Percentiles rank a stretch among this genome's conserved stretches.
These are phyloP conservation scores for Scrobipalpa atriplicella DNA, from an alignment of 2,888 invertebrate species.

Conservation along the genomic window DNA sequence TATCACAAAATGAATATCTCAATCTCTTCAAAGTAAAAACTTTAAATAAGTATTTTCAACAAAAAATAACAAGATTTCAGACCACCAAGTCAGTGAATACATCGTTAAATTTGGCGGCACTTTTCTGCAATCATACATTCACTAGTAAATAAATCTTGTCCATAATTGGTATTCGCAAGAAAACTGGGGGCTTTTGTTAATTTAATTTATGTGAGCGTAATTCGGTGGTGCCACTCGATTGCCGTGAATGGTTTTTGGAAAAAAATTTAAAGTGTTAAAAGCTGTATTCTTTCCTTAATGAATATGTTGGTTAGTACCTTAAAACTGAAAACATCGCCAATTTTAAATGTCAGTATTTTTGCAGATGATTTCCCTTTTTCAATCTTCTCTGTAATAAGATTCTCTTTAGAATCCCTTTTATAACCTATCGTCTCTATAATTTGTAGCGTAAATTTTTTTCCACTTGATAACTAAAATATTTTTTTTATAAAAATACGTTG, in stretches of 20 bases:
- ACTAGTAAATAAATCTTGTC: constrained; percentile 13
- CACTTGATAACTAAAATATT: too few species aligned
- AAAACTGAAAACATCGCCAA: background rate
- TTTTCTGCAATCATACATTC: background rate
- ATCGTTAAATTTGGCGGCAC: constrained; percentile 2
- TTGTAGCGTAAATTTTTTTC: too few species aligned
- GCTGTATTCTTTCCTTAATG: too few species aligned
- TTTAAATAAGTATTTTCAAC: background rate
- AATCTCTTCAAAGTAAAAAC: background rate
- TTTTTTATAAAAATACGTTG: too few species aligned
- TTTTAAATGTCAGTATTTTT: background rate
- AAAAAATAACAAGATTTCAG: background rate
- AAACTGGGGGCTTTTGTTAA: constrained; percentile 16
- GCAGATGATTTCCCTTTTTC: too few species aligned
- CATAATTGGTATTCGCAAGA: constrained; percentile 21
- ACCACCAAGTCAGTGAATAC: background rate
- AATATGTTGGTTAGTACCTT: too few species aligned
- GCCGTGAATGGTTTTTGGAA: background rate
- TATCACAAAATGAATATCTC: too few species aligned
- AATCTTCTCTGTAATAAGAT: too few species aligned
- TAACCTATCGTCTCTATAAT: too few species aligned
- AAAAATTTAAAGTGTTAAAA: background rate
- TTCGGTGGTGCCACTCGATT: constrained; percentile 17
- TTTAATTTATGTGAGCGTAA: constrained; percentile 25
- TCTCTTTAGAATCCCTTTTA: too few species aligned